Conservation (phyloP, 2,888 invertebrate species). For the Drosophila cracens region DNA sequence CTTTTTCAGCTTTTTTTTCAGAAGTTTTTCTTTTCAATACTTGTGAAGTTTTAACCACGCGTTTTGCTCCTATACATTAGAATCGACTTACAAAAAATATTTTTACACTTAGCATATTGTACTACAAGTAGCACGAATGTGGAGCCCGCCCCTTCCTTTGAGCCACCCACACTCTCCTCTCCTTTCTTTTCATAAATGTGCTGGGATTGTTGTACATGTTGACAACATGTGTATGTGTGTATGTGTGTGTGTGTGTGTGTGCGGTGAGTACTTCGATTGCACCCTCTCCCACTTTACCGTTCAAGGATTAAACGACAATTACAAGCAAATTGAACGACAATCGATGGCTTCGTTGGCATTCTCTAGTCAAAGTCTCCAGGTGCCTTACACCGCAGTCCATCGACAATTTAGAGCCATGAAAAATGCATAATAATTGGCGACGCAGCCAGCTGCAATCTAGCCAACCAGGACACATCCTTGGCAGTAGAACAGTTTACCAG, state of each 20-base stretch:
- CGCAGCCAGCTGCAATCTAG: neutral
- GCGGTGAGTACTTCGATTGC: conserved; percentile 19
- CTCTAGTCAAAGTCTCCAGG: conserved; percentile 1
- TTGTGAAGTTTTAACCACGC: conserved; percentile 33
- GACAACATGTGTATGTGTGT: conserved; percentile 52
- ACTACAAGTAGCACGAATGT: conserved; percentile 35
- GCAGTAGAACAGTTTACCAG: neutral
- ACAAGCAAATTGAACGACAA: conserved; percentile 47
- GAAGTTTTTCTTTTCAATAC: conserved; percentile 24
- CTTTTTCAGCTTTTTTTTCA: conserved; percentile 11
- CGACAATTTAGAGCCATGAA: conserved; percentile 60
- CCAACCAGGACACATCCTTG: conserved; percentile 17
- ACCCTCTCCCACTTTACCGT: neutral
- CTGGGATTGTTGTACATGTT: conserved; percentile 55
- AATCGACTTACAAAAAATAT: conserved; percentile 41
- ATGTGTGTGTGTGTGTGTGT: conserved; percentile 4
- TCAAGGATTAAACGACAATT: conserved; percentile 44
- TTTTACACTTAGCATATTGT: conserved; percentile 37
- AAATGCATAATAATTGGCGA: conserved; percentile 66
- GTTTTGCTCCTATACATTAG: conserved; percentile 27
- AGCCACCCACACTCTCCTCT: neutral
- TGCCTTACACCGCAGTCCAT: neutral
- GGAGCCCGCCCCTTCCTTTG: too few species aligned
- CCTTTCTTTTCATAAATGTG: conserved; percentile 62
- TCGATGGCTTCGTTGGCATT: conserved; percentile 42